Evolutionary conservation across 2,113 vertebrate genomes (phyloP).

Genomic region (Cynopterus brachyotis): DNA sequence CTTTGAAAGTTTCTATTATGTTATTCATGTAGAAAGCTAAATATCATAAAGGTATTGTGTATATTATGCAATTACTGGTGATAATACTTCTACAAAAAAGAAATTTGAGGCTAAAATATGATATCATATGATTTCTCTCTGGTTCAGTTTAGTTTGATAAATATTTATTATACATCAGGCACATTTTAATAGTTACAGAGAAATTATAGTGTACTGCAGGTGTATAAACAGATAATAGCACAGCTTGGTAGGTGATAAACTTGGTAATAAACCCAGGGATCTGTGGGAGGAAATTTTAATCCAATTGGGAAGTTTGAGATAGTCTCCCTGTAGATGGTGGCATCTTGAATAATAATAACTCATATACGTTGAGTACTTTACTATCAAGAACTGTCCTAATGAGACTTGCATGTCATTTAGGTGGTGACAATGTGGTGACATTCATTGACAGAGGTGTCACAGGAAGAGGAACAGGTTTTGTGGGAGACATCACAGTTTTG

Average conservation of each 20-base stretch:
- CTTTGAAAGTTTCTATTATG: conserved; percentile 39
- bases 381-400: background rate
- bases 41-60: conserved; percentile 17
- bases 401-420: conserved; percentile 1
- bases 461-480: conserved; percentile 16
- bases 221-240: conserved; percentile 46
- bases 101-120: conserved; percentile 17
- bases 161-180: conserved; percentile 5
- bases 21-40: conserved; percentile 10
- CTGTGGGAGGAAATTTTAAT: conserved; percentile 28
- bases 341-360: conserved; percentile 24
- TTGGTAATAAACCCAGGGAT: conserved; percentile 44
- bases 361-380: background rate
- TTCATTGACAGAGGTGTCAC: background rate
- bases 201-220: background rate
- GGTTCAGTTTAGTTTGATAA: conserved; percentile 43
- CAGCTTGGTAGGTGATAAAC: conserved; percentile 32
- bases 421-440: background rate
- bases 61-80: conserved; percentile 9
- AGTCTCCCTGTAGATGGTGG: background rate
- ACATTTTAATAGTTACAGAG: conserved; percentile 50
- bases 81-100: conserved; percentile 4
- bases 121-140: conserved; percentile 26
- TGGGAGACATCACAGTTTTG: conserved; percentile 13
- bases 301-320: conserved; percentile 40